phyloP scores from a whole-genome alignment of 1,140 invertebrate genomes.

The Trialeurodes vaporariorum region DNA sequence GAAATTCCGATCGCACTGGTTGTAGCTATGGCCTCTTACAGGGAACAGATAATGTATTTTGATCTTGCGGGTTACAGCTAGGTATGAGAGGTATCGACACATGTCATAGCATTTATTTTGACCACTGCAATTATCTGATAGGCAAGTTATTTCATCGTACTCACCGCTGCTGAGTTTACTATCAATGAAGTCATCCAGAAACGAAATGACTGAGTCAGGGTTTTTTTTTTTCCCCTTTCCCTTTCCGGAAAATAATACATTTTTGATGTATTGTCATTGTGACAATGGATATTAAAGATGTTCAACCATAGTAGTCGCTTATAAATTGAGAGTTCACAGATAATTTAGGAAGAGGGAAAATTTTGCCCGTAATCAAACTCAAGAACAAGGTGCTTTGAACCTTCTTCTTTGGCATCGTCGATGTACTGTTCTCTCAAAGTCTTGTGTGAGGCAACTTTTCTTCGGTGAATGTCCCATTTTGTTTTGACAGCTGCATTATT shows the following conservation, averaged over 20 bases:
- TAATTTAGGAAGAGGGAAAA: slow-evolving; percentile 14
- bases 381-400: slow-evolving; percentile 10
- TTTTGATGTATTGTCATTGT: slow-evolving; percentile 12
- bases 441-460: background rate
- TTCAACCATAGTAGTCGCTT: slow-evolving; percentile 17
- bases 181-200: too few relatives aligned
- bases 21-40: slow-evolving; percentile 7
- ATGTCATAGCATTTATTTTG: slow-evolving; percentile 9
- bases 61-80: background rate
- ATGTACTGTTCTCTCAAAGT: background rate
- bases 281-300: slow-evolving; percentile 17
- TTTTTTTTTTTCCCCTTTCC: slow-evolving; percentile 13
- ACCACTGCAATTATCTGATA: slow-evolving; percentile 15
- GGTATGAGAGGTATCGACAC: background rate
- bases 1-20: background rate
- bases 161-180: background rate
- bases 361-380: slow-evolving; percentile 21
- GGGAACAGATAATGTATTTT: slow-evolving; percentile 6
- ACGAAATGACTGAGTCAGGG: slow-evolving; percentile 12
- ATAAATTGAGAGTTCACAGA: slow-evolving; percentile 17
- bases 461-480: background rate
- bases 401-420: slow-evolving; percentile 3
- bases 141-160: background rate
- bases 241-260: slow-evolving; percentile 14
- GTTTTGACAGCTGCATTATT: background rate